Conservation (phyloP, 2,888 invertebrate species). For the Theretra japonica region DNA sequence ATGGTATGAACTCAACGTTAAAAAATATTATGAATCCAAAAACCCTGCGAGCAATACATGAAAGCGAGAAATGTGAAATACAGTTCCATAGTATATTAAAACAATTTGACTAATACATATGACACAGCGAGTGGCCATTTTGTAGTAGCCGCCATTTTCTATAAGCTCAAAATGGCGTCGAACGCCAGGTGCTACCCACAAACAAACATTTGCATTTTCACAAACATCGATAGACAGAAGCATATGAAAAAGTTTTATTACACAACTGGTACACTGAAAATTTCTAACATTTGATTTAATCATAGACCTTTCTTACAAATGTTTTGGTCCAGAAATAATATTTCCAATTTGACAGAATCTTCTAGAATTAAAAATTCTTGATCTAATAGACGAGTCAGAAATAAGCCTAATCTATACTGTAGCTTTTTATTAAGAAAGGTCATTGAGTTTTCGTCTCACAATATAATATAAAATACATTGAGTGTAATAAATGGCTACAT, state of each 20-base stretch:
- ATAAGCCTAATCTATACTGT: too few relatives aligned
- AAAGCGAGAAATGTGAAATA: slow-evolving; percentile 8
- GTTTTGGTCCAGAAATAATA: neutral
- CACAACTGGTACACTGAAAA: neutral
- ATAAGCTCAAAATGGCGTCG: slow-evolving; percentile 28
- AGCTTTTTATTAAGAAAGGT: neutral
- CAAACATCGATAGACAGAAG: neutral
- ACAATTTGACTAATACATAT: slow-evolving; percentile 14
- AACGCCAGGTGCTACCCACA: slow-evolving; percentile 2
- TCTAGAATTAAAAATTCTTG: neutral
- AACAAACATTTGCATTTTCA: neutral
- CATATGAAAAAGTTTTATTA: neutral
- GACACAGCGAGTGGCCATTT: slow-evolving; percentile 27
- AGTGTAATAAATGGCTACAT: neutral
- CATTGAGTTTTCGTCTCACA: neutral
- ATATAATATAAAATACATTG: neutral
- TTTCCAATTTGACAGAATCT: neutral
- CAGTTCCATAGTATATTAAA: neutral
- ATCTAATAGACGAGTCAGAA: too few relatives aligned
- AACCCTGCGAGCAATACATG: neutral
- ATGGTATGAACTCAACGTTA: neutral
- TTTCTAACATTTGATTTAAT: neutral
- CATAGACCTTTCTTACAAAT: neutral
- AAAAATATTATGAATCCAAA: slow-evolving; percentile 1
- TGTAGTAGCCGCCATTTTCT: slow-evolving; percentile 29